These are phyloP conservation scores for Ectobius pallidus DNA, from an alignment of 2,888 invertebrate species.

Conservation along the genomic window DNA sequence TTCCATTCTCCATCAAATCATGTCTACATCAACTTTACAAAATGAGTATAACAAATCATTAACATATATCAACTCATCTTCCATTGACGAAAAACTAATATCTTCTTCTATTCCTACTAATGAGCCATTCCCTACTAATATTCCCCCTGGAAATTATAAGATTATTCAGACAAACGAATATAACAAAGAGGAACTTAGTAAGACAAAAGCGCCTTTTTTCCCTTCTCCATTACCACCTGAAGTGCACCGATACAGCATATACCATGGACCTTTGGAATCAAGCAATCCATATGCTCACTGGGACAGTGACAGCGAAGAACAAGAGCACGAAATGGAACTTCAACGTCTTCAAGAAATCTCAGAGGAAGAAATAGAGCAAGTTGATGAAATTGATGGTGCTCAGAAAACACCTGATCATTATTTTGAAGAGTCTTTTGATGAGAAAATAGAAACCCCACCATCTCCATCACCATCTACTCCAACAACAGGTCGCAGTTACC, in stretches of 20 bases:
- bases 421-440: not conserved
- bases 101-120: conserved; percentile 1
- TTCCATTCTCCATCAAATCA: conserved; percentile 29
- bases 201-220: too few species aligned
- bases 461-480: not conserved
- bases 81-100: not conserved
- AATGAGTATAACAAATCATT: not conserved
- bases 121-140: not conserved
- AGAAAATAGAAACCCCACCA: not conserved
- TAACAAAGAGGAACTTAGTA: too few species aligned
- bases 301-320: conserved; percentile 50
- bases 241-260: conserved; percentile 35
- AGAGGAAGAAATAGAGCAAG: conserved; percentile 31
- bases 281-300: conserved; percentile 48
- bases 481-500: conserved; percentile 43
- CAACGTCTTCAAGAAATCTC: conserved; percentile 34
- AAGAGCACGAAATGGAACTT: conserved; percentile 46
- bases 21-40: conserved; percentile 5
- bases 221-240: not conserved
- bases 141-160: not conserved
- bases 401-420: not conserved
- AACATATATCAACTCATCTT: not conserved
- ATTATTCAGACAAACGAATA: not conserved
- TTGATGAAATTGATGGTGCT: conserved; percentile 37
- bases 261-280: conserved; percentile 34